Evolutionary conservation across 1,140 invertebrate genomes (phyloP).

Genomic region (Solen grandis): DNA sequence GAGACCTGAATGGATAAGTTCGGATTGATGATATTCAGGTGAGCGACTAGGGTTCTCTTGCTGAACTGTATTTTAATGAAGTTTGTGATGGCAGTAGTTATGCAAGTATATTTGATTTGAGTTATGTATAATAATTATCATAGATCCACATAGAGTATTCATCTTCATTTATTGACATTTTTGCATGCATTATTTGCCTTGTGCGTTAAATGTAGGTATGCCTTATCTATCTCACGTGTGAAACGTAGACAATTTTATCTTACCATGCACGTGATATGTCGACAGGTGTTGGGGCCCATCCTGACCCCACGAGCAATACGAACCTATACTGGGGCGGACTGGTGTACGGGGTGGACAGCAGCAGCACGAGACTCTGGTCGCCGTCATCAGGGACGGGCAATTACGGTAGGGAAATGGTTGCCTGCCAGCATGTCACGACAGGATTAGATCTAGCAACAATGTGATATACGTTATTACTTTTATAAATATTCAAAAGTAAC

Average conservation of each 20-base stretch:
- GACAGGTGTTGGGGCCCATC: not conserved
- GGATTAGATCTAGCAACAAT: too few species aligned
- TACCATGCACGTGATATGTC: not conserved
- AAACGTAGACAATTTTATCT: not conserved
- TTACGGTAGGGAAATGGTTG: constrained; percentile 29
- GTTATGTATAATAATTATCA: too few species aligned
- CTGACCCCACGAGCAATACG: not conserved
- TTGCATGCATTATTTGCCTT: not conserved
- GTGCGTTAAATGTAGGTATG: not conserved
- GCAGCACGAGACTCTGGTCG: not conserved
- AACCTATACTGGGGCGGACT: constrained; percentile 25
- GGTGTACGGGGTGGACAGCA: constrained; percentile 5
- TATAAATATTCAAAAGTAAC: too few species aligned
- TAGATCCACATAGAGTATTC: not conserved
- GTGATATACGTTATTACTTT: too few species aligned
- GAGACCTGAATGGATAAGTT: too few species aligned
- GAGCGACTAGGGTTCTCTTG: too few species aligned
- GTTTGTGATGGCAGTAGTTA: too few species aligned
- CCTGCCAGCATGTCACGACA: too few species aligned
- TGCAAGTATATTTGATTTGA: too few species aligned
- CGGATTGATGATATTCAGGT: too few species aligned
- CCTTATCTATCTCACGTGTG: not conserved
- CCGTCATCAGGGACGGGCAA: not conserved
- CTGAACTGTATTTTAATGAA: too few species aligned
- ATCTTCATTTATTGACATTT: not conserved